These are phyloP conservation scores for Platalea minor DNA, from an alignment of 2,797 vertebrate species.

Conservation along the genomic window DNA sequence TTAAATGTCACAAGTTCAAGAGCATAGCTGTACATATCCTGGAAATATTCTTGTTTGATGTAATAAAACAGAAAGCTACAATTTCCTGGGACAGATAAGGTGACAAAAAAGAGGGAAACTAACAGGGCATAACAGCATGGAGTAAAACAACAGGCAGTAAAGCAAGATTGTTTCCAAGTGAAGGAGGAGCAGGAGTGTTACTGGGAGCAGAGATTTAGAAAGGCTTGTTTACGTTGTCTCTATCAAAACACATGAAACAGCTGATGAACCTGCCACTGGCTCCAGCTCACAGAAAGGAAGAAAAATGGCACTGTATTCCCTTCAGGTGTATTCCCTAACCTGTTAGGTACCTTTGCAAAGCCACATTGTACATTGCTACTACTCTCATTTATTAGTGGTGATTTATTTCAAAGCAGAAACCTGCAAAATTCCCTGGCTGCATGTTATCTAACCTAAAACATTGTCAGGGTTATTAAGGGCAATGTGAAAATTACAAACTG, in stretches of 20 bases:
- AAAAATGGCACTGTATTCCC: background rate
- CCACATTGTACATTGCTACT: background rate
- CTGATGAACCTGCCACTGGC: background rate
- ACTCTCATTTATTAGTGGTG: background rate
- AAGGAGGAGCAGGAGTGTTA: background rate
- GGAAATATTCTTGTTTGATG: conserved; percentile 50
- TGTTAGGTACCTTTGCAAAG: background rate
- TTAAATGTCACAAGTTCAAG: conserved; percentile 74
- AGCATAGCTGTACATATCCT: conserved; percentile 33
- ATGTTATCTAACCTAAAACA: conserved; percentile 10
- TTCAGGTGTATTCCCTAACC: background rate
- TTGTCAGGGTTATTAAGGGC: background rate
- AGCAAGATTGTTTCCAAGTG: background rate
- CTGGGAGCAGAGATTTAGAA: background rate
- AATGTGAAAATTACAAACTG: background rate
- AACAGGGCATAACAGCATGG: background rate
- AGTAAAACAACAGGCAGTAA: background rate
- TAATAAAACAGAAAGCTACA: conserved; percentile 54
- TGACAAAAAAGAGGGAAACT: background rate
- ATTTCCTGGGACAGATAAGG: conserved; percentile 49
- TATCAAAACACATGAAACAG: background rate
- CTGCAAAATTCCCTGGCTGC: background rate
- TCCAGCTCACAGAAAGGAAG: background rate
- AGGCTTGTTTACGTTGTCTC: background rate
- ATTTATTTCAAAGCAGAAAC: conserved; percentile 8